Evolutionary conservation across 2,888 invertebrate species (phyloP), one percentile per base, ranked within the genome.

Genomic region (Rotaria macrura): DNA sequence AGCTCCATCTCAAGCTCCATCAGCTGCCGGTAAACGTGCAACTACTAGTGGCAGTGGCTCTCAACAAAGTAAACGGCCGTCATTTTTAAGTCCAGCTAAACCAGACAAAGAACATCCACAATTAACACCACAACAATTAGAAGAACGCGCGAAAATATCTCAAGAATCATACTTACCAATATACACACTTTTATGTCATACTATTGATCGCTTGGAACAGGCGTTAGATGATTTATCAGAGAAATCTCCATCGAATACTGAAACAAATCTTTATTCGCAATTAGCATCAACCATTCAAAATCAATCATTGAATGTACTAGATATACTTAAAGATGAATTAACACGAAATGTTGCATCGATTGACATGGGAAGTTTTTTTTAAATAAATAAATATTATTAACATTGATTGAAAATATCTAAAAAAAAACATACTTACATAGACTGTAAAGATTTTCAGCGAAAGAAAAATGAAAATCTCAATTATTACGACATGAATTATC

Each of bases 51-150:
- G 79, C 43, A 10, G 25, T 0, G 34, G 3, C n/a, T 40, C 43
- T 79, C 79, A 79, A 79, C 4, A n/a, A 12, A 43, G 25, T n/a
- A 79, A 79, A 79, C 79, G 43, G 25, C 20, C 43, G 12, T 79
- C 79, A 10, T 40, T 79, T 5, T 1, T 43, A 1, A 34, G 34
- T 79, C n/a, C 79, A n/a, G 79, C 38, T 38, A 79, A 79, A 79
- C 43, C 79, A 7, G 79, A 79, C 9, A 79, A 79, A 79, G 79
- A 79, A 40, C 25, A 20, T n/a, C 0, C 23, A 12, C 40, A 5
- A 43, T 79, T 79, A 79, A 79, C 79, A 79, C 25, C 38, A n/a
- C 25, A 79, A 43, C 79, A 79, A 79, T 43, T 79, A 79, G 79
- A 79, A 12, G 79, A 79, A 43, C 40, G 79, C n/a, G 10, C 12